A percentile compares a stretch with the other conserved stretches of the same genome.
Conservation (phyloP, 2,113 vertebrate species). For the Cheilinus undulatus region DNA sequence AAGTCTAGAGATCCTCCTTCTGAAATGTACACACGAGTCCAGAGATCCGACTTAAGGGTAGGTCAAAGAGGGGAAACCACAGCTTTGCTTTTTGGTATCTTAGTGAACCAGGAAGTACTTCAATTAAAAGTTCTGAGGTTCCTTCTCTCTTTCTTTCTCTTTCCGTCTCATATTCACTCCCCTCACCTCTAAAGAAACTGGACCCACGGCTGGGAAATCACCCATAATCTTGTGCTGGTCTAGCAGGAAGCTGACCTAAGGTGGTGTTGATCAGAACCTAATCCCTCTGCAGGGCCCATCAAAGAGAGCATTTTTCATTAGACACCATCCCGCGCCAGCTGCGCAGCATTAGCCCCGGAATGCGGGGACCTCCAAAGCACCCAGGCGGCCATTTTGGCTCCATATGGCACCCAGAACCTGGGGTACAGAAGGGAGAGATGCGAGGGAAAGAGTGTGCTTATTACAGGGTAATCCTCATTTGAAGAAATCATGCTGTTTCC, state of each 20-base stretch:
- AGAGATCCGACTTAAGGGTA: background rate
- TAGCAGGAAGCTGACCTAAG: conserved; percentile 76
- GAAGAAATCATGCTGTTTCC: conserved; percentile 53
- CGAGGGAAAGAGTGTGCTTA: conserved; percentile 32
- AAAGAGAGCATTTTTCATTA: conserved; percentile 82
- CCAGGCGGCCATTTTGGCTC: conserved; percentile 76
- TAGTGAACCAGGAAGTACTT: conserved; percentile 48
- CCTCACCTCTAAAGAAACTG: conserved; percentile 58
- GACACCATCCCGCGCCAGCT: conserved; percentile 79
- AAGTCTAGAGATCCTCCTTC: conserved; percentile 7
- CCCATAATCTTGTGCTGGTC: conserved; percentile 75
- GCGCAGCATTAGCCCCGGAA: conserved; percentile 79
- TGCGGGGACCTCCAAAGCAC: conserved; percentile 75
- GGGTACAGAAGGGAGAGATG: conserved; percentile 37
- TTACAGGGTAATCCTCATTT: conserved; percentile 53
- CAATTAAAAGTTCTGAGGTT: conserved; percentile 33
- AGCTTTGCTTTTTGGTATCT: conserved; percentile 47
- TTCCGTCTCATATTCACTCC: conserved; percentile 27
- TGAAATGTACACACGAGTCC: conserved; percentile 21
- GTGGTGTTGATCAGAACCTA: conserved; percentile 83
- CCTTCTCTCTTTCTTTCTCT: conserved; percentile 16
- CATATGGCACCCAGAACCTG: conserved; percentile 74
- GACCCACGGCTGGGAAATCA: conserved; percentile 63
- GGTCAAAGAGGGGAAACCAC: conserved; percentile 11
- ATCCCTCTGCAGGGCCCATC: conserved; percentile 80